These are phyloP conservation scores for Drosophila anomelani DNA, from an alignment of 2,888 invertebrate species.

Conservation along the genomic window DNA sequence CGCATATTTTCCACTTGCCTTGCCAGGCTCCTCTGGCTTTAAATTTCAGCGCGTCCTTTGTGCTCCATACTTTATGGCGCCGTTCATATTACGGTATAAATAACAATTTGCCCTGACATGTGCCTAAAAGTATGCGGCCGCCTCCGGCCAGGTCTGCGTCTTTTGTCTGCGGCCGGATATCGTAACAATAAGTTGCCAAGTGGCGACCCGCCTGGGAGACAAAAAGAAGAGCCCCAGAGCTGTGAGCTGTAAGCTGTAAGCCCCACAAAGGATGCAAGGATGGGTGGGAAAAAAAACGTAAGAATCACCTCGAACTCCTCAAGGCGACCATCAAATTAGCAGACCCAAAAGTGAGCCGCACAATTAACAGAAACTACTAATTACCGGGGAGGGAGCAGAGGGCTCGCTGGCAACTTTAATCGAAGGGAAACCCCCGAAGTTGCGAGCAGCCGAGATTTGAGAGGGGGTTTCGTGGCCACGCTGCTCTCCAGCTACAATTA, in stretches of 20 bases:
- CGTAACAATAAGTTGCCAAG: conserved; percentile 78
- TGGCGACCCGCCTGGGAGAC: conserved; percentile 50
- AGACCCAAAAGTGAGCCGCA: conserved; percentile 51
- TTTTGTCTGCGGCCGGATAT: conserved; percentile 78
- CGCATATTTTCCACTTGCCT: conserved; percentile 65
- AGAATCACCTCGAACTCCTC: conserved; percentile 35
- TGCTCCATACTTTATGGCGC: conserved; percentile 69
- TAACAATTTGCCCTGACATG: conserved; percentile 78
- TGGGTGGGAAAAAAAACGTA: conserved; percentile 33
- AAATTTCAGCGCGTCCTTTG: conserved; percentile 52
- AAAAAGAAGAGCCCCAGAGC: conserved; percentile 1
- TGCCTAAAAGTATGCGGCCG: conserved; percentile 72
- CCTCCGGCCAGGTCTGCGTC: conserved; percentile 35
- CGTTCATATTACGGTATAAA: conserved; percentile 79
- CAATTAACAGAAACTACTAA: conserved; percentile 72
- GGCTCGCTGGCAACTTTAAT: conserved; percentile 25
- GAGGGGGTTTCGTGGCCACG: not conserved
- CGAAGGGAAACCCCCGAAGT: conserved; percentile 59
- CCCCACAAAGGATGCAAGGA: conserved; percentile 48
- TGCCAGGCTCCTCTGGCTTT: conserved; percentile 33
- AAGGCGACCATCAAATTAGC: conserved; percentile 64
- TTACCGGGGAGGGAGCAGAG: conserved; percentile 41
- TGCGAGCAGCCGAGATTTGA: conserved; percentile 48
- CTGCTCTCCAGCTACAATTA: conserved; percentile 58
- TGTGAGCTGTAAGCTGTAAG: conserved; percentile 25